Base-by-base conservation (phyloP, 2,113 vertebrate species). In the Coreoperca whiteheadi region DNA sequence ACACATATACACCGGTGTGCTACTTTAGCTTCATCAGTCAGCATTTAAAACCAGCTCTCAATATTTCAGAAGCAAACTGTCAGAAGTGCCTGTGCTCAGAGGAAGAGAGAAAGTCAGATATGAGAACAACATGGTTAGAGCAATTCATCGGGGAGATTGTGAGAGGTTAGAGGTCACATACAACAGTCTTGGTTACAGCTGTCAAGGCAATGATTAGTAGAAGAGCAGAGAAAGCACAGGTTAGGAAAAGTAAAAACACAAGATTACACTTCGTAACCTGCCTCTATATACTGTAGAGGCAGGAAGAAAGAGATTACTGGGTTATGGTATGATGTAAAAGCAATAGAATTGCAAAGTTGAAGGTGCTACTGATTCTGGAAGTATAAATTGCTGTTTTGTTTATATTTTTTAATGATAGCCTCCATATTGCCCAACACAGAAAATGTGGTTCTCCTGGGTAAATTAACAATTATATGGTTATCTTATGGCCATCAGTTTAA, bases 31-130 rank as follows among this genome's bases (percentile, higher is more conserved):
- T 61, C 46, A 84, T 84, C 77, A 61, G 63, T 82, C 32, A 39
- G 68, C 46, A 61, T 84, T 87, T 63, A 65, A 46, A 78, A 61
- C 54, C 74, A 75, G n/a, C 65, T 68, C 39, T 72, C 39, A 41
- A 2, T 69, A n/a, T 65, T 83, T 69, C 23, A 81, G 59, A 61
- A 32, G 57, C 69, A 60, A 60, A 46, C n/a, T 39, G 64, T 74
- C 54, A 48, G 46, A 79, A 39, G 46, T 56, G 34, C 20, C 6
- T 50, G 6, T 15, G 11, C 54, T 76, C 21, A 28, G 43, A 60
- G 16, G 28, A 9, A 74, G 57, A 60, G 67, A 69, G 50, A 65
- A 8, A 69, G 48, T 57, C 50, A 30, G 56, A 65, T 57, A 59
- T 65, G 64, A 59, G 34, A 80, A 60, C 15, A 78, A 5, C 30